Base-by-base conservation (phyloP, 2,113 vertebrate species). In the Synodontis membranacea region DNA sequence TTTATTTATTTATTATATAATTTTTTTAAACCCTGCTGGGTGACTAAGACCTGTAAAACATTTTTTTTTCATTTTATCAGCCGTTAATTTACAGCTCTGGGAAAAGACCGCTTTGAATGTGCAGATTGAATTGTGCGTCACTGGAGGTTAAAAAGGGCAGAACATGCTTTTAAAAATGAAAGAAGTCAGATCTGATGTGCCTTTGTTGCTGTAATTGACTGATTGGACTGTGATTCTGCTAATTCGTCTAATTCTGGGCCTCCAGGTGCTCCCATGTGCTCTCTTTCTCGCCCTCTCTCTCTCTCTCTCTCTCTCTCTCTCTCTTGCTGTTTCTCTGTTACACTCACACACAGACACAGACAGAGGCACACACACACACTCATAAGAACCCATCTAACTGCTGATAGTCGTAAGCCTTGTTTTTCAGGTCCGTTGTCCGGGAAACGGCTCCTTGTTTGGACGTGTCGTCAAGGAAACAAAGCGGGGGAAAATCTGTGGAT, bases 361-460 rank as follows among this genome's bases (percentile, higher is more conserved):
- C 25, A 42, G 34, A 39, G 15, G 23, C 68, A 48, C 66, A 84
- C 48, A 79, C 86, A 83, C 52, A 81, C 66, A 88, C 78, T 78
- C 84, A 82, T n/a, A 82, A 12, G 19, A 74, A 78, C 88, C 84
- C 84, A 86, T 83, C 85, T 86, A 80, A 82, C 66, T 80, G 50
- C 86, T 90, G 86, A 88, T 84, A 81, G 82, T 85, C 87, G 17
- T 91, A 89, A 89, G 92, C 90, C 91, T 91, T 91, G 90, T 82
- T 84, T 93, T 93, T 93, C 90, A 90, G 91, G 90, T 91, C 90
- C 91, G 94, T 95, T 95, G 94, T 94, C 94, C 88, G 85, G 94
- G 95, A 93, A 93, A 95, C 95, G 91, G 89, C 90, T 93, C 91
- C 92, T 94, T 95, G 94, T 95, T 95, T 95, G 91, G 93, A 93